phyloP scores from a whole-genome alignment of 2,888 invertebrate species.

The Andrena fulva region DNA sequence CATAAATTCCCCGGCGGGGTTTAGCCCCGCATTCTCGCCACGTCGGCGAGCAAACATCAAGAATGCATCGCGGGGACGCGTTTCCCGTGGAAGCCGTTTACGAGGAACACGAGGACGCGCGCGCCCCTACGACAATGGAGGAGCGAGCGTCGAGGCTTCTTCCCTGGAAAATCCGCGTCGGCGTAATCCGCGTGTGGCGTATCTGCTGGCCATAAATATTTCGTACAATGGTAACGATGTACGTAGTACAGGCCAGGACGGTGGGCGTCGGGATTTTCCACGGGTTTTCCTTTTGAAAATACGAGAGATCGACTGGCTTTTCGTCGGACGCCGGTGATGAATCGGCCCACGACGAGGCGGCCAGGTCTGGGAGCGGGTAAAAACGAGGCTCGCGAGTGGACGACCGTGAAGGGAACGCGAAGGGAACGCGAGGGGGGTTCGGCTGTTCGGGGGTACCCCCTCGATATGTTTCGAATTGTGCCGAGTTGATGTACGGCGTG shows the following conservation, averaged over 20 bases:
- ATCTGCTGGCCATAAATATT: conserved; percentile 48
- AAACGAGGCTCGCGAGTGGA: not conserved
- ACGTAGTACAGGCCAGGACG: not conserved
- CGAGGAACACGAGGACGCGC: not conserved
- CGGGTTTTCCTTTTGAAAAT: conserved; percentile 26
- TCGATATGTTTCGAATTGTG: conserved; percentile 58
- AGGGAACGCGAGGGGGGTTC: conserved; percentile 27
- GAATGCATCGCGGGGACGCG: conserved; percentile 15
- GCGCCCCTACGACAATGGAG: conserved; percentile 8
- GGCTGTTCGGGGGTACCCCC: not conserved
- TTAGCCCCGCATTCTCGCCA: conserved; percentile 12
- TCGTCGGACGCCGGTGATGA: conserved; percentile 30
- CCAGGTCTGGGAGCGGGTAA: no score
- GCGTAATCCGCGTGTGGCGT: conserved; percentile 15
- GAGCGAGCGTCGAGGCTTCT: conserved; percentile 11
- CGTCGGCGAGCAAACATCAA: conserved; percentile 18
- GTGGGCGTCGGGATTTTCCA: not conserved
- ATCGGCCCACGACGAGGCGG: conserved; percentile 20
- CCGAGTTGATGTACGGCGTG: conserved; percentile 60
- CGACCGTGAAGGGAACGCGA: not conserved
- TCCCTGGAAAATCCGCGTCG: conserved; percentile 23
- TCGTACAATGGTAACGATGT: conserved; percentile 44
- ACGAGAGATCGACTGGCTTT: conserved; percentile 24
- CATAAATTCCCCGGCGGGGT: conserved; percentile 20
- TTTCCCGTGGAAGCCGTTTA: conserved; percentile 15